These are phyloP conservation scores for Napeogenes inachia DNA, from an alignment of 2,888 invertebrate genomes.

Conservation along the genomic window DNA sequence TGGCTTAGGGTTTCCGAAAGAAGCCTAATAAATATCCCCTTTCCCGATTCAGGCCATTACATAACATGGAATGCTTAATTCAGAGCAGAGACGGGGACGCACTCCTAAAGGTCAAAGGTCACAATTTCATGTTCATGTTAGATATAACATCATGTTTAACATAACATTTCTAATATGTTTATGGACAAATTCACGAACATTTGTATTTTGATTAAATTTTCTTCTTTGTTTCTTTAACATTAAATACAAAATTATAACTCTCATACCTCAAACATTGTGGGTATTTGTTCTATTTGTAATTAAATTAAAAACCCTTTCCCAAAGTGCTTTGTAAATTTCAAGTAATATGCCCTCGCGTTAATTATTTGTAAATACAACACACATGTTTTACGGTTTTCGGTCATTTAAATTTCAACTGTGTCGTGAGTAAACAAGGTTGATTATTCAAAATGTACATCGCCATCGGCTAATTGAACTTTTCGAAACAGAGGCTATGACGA, in stretches of 20 bases:
- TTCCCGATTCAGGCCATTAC: too few relatives aligned
- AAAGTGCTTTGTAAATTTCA: constrained; percentile 14
- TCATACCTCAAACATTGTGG: background rate
- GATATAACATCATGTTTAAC: too few relatives aligned
- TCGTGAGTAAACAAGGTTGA: constrained; percentile 12
- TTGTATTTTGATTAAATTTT: too few relatives aligned
- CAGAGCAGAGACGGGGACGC: too few relatives aligned
- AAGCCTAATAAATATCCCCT: too few relatives aligned
- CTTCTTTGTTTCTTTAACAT: too few relatives aligned
- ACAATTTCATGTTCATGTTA: too few relatives aligned
- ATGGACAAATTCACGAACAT: too few relatives aligned
- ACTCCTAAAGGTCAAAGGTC: too few relatives aligned
- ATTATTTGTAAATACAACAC: constrained; percentile 12
- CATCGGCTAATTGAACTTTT: constrained; percentile 24
- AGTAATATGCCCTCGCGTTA: constrained; percentile 9
- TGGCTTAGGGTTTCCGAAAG: too few relatives aligned
- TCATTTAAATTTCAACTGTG: constrained; percentile 11
- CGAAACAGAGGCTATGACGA: constrained; percentile 6
- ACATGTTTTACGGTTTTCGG: background rate
- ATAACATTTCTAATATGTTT: too few relatives aligned
- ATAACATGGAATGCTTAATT: too few relatives aligned
- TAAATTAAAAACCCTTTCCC: constrained; percentile 9
- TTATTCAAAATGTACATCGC: constrained; percentile 17
- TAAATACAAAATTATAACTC: background rate
- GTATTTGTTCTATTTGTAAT: constrained; percentile 2